phyloP scores from a whole-genome alignment of 2,888 invertebrate species.

The Rhogogaster chlorosoma region DNA sequence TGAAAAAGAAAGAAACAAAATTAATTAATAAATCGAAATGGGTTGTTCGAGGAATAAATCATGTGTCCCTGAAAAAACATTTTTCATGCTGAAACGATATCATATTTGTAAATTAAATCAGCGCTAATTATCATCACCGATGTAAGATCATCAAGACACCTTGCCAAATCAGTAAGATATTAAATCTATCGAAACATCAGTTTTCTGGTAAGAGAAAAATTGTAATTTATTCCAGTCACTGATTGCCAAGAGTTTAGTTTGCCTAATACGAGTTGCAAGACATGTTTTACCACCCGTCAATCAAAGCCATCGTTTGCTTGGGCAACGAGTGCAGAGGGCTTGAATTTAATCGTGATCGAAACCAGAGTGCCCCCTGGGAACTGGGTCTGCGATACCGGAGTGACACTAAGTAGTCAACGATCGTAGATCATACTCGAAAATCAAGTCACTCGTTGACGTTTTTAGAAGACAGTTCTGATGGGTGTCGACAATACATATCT shows the following conservation, averaged over 20 bases:
- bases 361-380: conserved; percentile 50
- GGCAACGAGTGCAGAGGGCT: conserved; percentile 30
- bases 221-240: background rate
- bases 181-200: background rate
- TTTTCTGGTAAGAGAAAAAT: background rate
- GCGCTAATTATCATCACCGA: conserved; percentile 1
- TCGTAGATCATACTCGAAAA: conserved; percentile 40
- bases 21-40: conserved; percentile 14
- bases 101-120: background rate
- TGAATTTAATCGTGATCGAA: conserved; percentile 44
- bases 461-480: background rate
- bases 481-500: conserved; percentile 1
- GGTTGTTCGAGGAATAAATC: conserved; percentile 27
- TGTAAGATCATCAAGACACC: background rate
- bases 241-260: conserved; percentile 33
- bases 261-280: conserved; percentile 2
- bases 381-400: conserved; percentile 33
- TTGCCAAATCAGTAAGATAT: background rate
- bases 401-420: conserved; percentile 37
- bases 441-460: conserved; percentile 29
- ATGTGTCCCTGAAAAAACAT: conserved; percentile 31
- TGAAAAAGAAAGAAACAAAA: conserved; percentile 37
- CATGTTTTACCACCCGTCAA: conserved; percentile 47
- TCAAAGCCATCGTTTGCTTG: conserved; percentile 48
- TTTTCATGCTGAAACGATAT: background rate